Base-by-base conservation (phyloP, 2,797 vertebrate genomes). In the Nyctibius grandis region DNA sequence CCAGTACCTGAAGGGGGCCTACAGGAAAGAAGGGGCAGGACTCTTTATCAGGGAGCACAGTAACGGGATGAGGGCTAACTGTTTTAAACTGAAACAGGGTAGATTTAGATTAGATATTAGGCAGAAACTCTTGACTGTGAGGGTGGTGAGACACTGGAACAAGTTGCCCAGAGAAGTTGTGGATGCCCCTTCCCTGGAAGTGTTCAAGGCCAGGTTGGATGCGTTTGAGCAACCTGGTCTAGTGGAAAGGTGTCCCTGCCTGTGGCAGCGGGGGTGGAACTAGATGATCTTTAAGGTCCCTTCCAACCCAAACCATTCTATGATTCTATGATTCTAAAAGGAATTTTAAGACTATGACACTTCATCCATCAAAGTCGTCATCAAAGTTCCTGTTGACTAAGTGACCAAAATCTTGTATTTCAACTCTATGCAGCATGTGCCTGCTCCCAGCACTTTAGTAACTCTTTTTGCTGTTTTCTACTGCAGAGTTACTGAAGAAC, bases 211-310 rank as follows among this genome's bases (percentile, higher is more conserved):
- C 44, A 28, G 15, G 9, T 0, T 90, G 26, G 47, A 78, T 33
- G 48, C 33, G 7, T 17, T 61, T 5, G 48, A 85, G 44, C 18
- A 61, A 42, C 7, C 9, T 28, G 23, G 3, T n/a, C 7, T 19
- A 15, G 38, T 12, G 47, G 44, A 38, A n/a, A 84, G 31, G 15
- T 65, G 31, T 25, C 12, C 45, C 26, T 67, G 34, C 5, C 38
- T 12, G 23, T 0, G 0, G 11, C 23, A 50, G 5, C 2, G 12
- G 8, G 1, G 1, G 5, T 79, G 47, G 54, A 83, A 64, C 4
- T 14, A 6, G 3, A 4, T 36, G 17, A 22, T 42, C 16, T 75
- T 38, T n/a, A 48, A 72, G 26, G 17, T 33, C 48, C 50, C 3
- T 76, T 73, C 64, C 8, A 64, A 47, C 25, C 4, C 34, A 44